Evolutionary conservation across 2,888 invertebrate genomes (phyloP), one percentile per base, ranked within the genome.

Genomic region (Drosophila sordidapex): DNA sequence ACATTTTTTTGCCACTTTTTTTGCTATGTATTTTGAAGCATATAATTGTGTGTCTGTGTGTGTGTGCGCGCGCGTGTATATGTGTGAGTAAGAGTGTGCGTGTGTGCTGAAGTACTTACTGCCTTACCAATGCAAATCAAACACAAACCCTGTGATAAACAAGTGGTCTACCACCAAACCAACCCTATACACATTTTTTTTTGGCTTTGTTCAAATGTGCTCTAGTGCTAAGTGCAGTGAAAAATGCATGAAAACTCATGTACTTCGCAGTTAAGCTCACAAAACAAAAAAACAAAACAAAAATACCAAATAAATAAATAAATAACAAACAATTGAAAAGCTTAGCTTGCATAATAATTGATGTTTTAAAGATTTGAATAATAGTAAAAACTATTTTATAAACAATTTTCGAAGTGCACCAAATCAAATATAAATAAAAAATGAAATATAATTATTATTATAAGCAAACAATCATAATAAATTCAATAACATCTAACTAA

Each of bases 131-230:
- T 73, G 66, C 63, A 72, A 31, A 54, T 54, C 46, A 46, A 25
- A 36, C 54, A 38, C 10, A 48, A 61, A 64, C 72, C 72, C 78
- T 81, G 79, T 81, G 82, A 79, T 81, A 81, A 76, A 56, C 63
- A 63, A 76, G 70, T 70, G 76, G 67, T 76, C 58, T 73, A 54
- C 25, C 52, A 40, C 64, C 63, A 61, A 53, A 53, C 4, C 48
- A 62, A 48, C 33, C 33, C 51, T 11, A 29, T n/a, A 38, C 43
- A n/a, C 25, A 18, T 49, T 62, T 43, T 52, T 52, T 64, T 60
- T 48, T 52, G 33, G 21, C 29, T 25, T 57, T 40, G 25, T 49
- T 65, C 62, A 33, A 33, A 49, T 25, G 27, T 68, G 69, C 46
- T 46, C 52, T 15, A 35, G 72, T 68, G 54, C 18, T 33, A 57